Evolutionary conservation across 2,113 vertebrate genomes (phyloP).

Genomic region (Casuarius casuarius): DNA sequence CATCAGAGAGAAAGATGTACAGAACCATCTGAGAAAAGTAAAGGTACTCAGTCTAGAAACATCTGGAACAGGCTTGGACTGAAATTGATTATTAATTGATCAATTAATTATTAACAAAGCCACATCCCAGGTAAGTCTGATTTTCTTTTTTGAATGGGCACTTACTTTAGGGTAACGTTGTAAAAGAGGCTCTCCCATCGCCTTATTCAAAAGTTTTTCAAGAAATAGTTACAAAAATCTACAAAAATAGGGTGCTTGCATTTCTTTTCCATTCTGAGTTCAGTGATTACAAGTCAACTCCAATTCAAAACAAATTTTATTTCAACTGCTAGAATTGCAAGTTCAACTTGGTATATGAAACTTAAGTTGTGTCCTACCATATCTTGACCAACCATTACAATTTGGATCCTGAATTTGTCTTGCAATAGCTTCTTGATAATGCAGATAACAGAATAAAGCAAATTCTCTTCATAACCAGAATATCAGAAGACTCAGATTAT

Average conservation of each 20-base stretch:
- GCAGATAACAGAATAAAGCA: background rate
- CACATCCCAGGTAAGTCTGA: background rate
- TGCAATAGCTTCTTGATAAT: background rate
- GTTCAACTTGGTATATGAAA: background rate
- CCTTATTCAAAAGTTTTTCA: background rate
- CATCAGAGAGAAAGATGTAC: accelerated
- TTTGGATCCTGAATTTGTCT: background rate
- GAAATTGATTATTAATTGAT: background rate
- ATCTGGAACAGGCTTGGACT: background rate
- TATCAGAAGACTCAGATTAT: conserved; percentile 28
- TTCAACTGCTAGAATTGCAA: background rate
- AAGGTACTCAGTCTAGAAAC: background rate
- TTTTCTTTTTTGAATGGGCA: background rate
- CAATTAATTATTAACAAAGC: background rate
- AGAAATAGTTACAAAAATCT: background rate
- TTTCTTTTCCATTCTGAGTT: background rate
- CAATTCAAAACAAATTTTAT: background rate
- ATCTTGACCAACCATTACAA: background rate
- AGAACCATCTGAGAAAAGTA: background rate
- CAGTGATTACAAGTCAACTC: background rate
- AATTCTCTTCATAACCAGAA: background rate
- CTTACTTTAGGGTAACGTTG: background rate
- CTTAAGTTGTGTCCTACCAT: background rate
- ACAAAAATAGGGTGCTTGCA: background rate
- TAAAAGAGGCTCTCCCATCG: accelerated